These are phyloP conservation scores for Enteromius paludinosus DNA, from an alignment of 2,797 vertebrate species.

Conservation along the genomic window DNA sequence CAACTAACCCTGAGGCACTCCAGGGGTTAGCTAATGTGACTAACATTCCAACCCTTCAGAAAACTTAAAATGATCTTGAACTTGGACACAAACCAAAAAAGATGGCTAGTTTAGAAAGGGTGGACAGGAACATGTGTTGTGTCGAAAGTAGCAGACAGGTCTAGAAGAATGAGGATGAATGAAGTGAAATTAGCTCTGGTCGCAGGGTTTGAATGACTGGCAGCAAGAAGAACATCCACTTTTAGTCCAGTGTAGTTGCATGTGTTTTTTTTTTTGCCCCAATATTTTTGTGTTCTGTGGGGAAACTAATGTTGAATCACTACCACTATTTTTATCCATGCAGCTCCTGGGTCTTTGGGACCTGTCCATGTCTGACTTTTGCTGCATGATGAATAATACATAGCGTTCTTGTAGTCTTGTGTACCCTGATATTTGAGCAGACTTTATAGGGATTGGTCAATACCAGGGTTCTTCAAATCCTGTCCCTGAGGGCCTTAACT, in stretches of 20 bases:
- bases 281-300: neutral
- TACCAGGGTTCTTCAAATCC: no score
- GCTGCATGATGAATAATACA: neutral
- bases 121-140: slow-evolving; percentile 1
- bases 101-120: neutral
- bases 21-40: neutral
- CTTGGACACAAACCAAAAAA: neutral
- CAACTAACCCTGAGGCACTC: neutral
- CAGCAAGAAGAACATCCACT: neutral
- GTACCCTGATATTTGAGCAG: neutral
- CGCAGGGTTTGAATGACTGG: neutral
- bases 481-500: no score
- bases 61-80: slow-evolving; percentile 2
- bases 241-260: neutral
- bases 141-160: neutral
- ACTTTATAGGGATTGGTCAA: neutral
- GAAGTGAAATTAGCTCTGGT: neutral
- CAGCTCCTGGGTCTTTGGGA: neutral
- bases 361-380: neutral
- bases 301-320: neutral
- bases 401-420: neutral
- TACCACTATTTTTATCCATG: neutral
- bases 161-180: neutral
- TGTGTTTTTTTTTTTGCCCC: neutral
- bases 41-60: neutral